phyloP scores from a whole-genome alignment of 2,113 vertebrate species.

The Passer montanus region DNA sequence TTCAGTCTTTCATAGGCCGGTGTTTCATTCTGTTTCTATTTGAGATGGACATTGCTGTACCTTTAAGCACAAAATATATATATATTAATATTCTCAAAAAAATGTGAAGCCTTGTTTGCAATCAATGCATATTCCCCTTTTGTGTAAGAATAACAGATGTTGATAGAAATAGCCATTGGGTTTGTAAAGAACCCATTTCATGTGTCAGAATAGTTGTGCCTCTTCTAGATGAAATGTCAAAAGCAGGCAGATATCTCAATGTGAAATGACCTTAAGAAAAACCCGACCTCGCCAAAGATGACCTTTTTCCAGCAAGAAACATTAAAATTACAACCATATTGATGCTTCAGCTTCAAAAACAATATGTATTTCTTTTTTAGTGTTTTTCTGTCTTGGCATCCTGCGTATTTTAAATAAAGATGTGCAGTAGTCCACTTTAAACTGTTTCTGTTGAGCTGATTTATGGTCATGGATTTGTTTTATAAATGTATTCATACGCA shows the following conservation, averaged over 20 bases:
- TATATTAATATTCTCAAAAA: slow-evolving; percentile 47
- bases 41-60: not conserved
- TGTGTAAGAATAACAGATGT: slow-evolving; percentile 70
- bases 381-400: slow-evolving; percentile 44
- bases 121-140: slow-evolving; percentile 69
- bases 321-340: slow-evolving; percentile 76
- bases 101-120: slow-evolving; percentile 39
- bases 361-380: slow-evolving; percentile 59
- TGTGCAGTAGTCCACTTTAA: slow-evolving; percentile 28
- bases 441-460: slow-evolving; percentile 35
- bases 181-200: slow-evolving; percentile 76
- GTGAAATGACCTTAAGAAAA: slow-evolving; percentile 79
- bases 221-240: slow-evolving; percentile 74
- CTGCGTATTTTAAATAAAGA: slow-evolving; percentile 70
- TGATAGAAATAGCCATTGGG: slow-evolving; percentile 77
- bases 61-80: slow-evolving; percentile 62
- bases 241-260: slow-evolving; percentile 72
- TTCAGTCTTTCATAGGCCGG: not conserved
- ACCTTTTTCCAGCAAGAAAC: slow-evolving; percentile 75
- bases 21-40: not conserved
- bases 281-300: slow-evolving; percentile 73
- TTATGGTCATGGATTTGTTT: slow-evolving; percentile 51
- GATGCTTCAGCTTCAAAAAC: slow-evolving; percentile 72
- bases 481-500: slow-evolving; percentile 30
- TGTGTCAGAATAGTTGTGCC: slow-evolving; percentile 76